A percentile compares a stretch with the other conserved stretches of the same genome.
phyloP scores from a whole-genome alignment of 2,113 vertebrate species.

The Dascyllus trimaculatus region DNA sequence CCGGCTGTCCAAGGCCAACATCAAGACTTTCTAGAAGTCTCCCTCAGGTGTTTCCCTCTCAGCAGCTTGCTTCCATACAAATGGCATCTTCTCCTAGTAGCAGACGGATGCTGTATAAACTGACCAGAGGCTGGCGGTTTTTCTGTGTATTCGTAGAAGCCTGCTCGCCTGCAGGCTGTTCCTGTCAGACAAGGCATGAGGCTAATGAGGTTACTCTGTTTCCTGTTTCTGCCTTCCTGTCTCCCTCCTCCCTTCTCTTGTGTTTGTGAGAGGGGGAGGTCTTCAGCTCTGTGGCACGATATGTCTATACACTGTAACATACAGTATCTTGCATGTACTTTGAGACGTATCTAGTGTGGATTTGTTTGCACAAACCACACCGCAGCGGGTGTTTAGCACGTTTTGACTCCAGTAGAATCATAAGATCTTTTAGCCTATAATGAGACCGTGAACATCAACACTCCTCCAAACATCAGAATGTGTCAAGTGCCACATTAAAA shows the following conservation, averaged over 20 bases:
- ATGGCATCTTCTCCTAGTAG: constrained; percentile 42
- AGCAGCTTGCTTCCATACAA: constrained; percentile 51
- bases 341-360: neutral
- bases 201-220: constrained; percentile 78
- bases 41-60: constrained; percentile 53
- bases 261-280: constrained; percentile 32
- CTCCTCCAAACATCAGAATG: neutral
- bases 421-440: neutral
- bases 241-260: constrained; percentile 28
- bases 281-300: constrained; percentile 23
- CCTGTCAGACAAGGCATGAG: constrained; percentile 70
- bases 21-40: constrained; percentile 29
- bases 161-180: constrained; percentile 73
- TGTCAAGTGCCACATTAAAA: constrained; percentile 11
- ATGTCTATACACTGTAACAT: constrained; percentile 24
- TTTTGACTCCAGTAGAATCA: neutral
- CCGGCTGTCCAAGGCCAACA: constrained; percentile 50
- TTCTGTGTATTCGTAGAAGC: constrained; percentile 34
- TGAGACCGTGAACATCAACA: neutral
- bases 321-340: constrained; percentile 20
- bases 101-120: constrained; percentile 51
- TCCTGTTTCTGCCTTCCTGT: constrained; percentile 77
- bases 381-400: neutral
- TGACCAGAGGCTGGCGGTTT: constrained; percentile 53
- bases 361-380: neutral